Percentiles rank a stretch among this genome's conserved stretches.
Conservation (phyloP, 2,113 vertebrate genomes). For the Ceratotherium simum region DNA sequence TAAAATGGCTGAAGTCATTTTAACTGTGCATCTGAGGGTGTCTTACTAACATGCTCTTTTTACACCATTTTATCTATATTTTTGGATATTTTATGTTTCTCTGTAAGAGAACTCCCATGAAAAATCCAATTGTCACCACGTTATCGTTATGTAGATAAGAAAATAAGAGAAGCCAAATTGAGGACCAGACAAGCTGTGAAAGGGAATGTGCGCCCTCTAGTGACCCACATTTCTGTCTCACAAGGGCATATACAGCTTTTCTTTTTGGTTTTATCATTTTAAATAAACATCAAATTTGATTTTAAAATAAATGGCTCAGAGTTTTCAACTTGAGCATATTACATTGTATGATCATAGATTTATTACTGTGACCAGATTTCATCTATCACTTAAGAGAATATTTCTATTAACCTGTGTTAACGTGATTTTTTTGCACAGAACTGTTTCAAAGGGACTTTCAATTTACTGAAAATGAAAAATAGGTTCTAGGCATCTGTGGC, state of each 20-base stretch:
- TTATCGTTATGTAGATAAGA: slow-evolving; percentile 51
- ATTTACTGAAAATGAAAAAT: slow-evolving; percentile 47
- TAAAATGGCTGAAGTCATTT: slow-evolving; percentile 59
- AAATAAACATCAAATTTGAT: neutral
- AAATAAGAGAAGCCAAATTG: slow-evolving; percentile 38
- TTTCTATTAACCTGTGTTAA: neutral
- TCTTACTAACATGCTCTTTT: slow-evolving; percentile 60
- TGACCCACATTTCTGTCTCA: slow-evolving; percentile 67
- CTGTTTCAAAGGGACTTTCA: slow-evolving; percentile 46
- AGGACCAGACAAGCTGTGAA: slow-evolving; percentile 23
- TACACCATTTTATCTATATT: slow-evolving; percentile 57
- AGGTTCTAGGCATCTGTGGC: neutral
- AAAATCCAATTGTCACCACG: slow-evolving; percentile 69
- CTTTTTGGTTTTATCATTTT: slow-evolving; percentile 51
- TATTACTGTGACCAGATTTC: neutral
- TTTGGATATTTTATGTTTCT: slow-evolving; percentile 62
- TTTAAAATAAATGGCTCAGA: slow-evolving; percentile 51
- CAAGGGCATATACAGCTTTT: neutral
- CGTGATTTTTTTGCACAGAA: slow-evolving; percentile 13
- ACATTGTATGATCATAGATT: neutral
- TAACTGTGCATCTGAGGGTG: slow-evolving; percentile 42
- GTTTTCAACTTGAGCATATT: neutral
- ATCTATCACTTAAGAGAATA: slow-evolving; percentile 42
- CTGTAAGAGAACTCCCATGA: slow-evolving; percentile 42
- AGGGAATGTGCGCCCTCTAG: slow-evolving; percentile 85